Base-by-base conservation (phyloP, 2,888 invertebrate genomes). In the Aleiodes leptofemur region DNA sequence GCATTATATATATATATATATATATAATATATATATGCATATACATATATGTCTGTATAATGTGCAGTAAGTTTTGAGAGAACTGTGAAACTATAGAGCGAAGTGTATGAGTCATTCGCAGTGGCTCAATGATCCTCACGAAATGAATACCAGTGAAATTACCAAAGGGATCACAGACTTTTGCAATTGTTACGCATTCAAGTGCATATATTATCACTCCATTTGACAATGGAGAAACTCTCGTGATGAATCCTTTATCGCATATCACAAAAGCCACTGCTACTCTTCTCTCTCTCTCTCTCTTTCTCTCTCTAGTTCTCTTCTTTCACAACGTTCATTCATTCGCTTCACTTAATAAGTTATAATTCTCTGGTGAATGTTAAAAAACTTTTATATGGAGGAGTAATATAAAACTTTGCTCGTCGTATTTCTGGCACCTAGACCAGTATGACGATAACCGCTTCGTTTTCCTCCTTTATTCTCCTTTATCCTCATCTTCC, bases 31-130 rank as follows among this genome's bases (percentile, higher is more conserved):
- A 43, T 43, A 43, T 43, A 43, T 43, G 7, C 6, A 34, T 34
- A 6, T 34, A 9, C 43, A 34, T 6, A 76, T 74, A 75, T 81
- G 79, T 80, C 80, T 64, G 72, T 78, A 74, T 80, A 78, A 81
- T 80, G 77, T 74, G 43, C 43, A 6, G 14, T 38, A 7, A 43
- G 29, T 16, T 48, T 34, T 29, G 16, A 34, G 59, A 64, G 48
- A 23, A 43, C 48, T 43, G 14, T 0, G 43, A 11, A 14, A 48
- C 64, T 48, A 48, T 38, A 64, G 48, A 23, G 23, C 23, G 5
- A 43, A 7, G 14, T 38, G 43, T 64, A 48, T 13, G 43, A 64
- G 16, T 43, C 43, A 61, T 14, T 38, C 43, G 11, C 43, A 43
- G 43, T 48, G 0, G 9, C n/a, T 31, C 34, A 38, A 61, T 61